Evolutionary conservation across 2,888 invertebrate genomes (phyloP).

Genomic region (Cacoxenus indagator): DNA sequence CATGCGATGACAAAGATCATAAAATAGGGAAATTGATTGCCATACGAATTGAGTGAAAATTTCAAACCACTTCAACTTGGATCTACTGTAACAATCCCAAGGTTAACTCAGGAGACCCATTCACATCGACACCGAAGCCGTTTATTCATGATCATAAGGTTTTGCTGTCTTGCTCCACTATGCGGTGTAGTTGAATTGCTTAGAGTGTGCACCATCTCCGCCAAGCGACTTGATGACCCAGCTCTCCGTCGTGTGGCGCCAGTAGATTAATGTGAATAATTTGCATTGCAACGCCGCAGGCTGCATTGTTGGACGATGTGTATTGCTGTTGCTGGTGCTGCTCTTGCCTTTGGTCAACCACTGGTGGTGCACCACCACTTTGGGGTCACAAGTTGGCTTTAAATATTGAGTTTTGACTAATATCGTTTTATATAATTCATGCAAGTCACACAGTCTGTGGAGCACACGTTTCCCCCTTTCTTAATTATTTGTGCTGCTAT

Average conservation of each 20-base stretch:
- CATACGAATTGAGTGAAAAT: too few relatives aligned
- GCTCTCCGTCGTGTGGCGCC: not conserved
- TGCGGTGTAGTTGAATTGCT: too few relatives aligned
- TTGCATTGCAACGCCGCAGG: slow-evolving; percentile 36
- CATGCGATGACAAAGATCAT: too few relatives aligned
- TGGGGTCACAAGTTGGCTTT: slow-evolving; percentile 35
- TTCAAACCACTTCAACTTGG: too few relatives aligned
- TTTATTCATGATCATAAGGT: too few relatives aligned
- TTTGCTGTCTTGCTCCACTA: too few relatives aligned
- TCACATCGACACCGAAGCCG: too few relatives aligned
- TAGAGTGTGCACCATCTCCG: too few relatives aligned
- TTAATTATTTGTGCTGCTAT: not conserved
- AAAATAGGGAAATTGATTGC: too few relatives aligned
- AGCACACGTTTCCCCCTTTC: not conserved
- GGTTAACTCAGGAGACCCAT: too few relatives aligned
- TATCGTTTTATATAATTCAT: not conserved
- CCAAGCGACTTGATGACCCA: not conserved
- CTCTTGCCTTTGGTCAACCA: slow-evolving; percentile 24
- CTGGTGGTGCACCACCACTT: not conserved
- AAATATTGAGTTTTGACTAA: not conserved
- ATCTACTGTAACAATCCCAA: too few relatives aligned
- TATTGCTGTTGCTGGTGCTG: not conserved
- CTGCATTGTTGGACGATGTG: not conserved
- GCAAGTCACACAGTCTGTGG: not conserved
- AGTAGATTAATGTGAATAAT: slow-evolving; percentile 52